These are phyloP conservation scores for Eufriesea mexicana DNA, from an alignment of 1,140 invertebrate species.

Conservation along the genomic window DNA sequence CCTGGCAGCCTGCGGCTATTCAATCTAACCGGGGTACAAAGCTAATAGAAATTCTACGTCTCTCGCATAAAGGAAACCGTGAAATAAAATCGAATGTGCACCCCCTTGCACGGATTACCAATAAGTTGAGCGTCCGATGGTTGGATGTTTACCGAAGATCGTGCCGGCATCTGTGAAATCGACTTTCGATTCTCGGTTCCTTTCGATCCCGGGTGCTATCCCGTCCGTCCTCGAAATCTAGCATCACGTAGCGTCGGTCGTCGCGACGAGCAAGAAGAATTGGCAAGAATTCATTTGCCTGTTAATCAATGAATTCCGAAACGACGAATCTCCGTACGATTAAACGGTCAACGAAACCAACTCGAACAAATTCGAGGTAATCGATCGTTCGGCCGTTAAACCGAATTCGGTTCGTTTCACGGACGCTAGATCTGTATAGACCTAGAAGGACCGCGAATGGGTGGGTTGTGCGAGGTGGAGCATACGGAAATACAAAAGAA, in stretches of 20 bases:
- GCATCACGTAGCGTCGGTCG: not conserved
- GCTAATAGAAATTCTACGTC: slow-evolving; percentile 74
- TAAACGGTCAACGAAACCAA: no score
- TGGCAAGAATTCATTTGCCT: no score
- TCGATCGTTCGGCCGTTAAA: not conserved
- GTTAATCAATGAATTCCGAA: no score
- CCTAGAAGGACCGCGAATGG: slow-evolving; percentile 2
- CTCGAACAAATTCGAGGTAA: not conserved
- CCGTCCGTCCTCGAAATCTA: not conserved
- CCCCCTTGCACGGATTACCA: slow-evolving; percentile 70
- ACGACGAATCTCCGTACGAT: no score
- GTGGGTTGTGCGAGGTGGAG: not conserved
- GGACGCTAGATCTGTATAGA: not conserved
- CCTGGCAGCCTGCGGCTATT: slow-evolving; percentile 68
- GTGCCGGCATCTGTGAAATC: slow-evolving; percentile 58
- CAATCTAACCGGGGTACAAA: slow-evolving; percentile 72
- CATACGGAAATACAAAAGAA: slow-evolving; percentile 11
- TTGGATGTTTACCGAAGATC: slow-evolving; percentile 28
- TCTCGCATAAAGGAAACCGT: slow-evolving; percentile 73
- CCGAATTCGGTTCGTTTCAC: slow-evolving; percentile 23
- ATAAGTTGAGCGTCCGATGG: slow-evolving; percentile 63
- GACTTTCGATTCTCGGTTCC: slow-evolving; percentile 28
- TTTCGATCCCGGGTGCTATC: no score
- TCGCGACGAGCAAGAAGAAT: no score
- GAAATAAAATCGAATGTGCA: slow-evolving; percentile 74